Evolutionary conservation across 2,797 vertebrate genomes (phyloP).

Genomic region (Enteromius afrohamiltoni): DNA sequence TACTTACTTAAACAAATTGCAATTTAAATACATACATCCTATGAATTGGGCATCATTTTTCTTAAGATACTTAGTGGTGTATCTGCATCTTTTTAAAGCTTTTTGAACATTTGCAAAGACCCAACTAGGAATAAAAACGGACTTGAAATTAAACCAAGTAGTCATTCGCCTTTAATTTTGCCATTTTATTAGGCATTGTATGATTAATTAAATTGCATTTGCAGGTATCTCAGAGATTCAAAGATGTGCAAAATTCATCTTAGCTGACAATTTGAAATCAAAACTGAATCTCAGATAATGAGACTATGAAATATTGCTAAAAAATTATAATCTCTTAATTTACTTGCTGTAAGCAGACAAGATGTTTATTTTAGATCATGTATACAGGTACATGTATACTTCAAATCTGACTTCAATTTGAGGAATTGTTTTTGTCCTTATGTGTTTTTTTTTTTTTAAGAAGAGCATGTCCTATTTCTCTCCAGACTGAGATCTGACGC

Average conservation of each 20-base stretch:
- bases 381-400: background rate
- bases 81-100: background rate
- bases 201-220: background rate
- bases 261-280: background rate
- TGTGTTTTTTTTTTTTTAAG: background rate
- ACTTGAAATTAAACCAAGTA: background rate
- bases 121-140: background rate
- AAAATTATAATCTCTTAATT: background rate
- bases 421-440: background rate
- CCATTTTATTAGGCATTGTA: background rate
- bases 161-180: background rate
- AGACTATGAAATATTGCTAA: background rate
- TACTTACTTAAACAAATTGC: no score
- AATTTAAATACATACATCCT: no score
- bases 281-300: background rate
- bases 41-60: no score
- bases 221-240: background rate
- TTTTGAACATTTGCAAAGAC: background rate
- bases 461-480: background rate
- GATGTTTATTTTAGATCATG: background rate
- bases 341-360: background rate
- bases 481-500: background rate
- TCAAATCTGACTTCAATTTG: background rate
- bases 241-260: background rate
- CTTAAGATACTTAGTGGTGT: background rate